Base-by-base conservation (phyloP, 1,140 invertebrate genomes). In the Linepithema humile region DNA sequence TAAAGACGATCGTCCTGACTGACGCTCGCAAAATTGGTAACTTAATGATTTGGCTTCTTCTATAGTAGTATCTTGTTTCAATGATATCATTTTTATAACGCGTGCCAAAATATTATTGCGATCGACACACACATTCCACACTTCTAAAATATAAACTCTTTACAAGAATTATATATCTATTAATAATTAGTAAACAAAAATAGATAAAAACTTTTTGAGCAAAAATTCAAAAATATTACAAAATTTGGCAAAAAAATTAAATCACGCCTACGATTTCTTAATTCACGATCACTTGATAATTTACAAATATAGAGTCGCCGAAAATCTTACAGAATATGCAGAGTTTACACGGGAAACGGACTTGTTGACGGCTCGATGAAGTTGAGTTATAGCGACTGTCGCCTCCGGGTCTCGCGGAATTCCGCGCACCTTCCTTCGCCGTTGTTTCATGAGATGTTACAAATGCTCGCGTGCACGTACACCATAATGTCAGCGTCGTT, bases 401-500 rank as follows among this genome's bases (percentile, higher is more conserved):
- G 89, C 89, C 87, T 82, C 82, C 75, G 85, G 90, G 75, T 82
- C 82, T 78, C 57, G 35, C 74, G 53, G 50, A 38, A 10, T 43
- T 9, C 10, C 35, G 29, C 32, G 72, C 29, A 9, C 86, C 64
- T 59, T 38, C 82, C 87, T 69, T 45, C 50, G 20, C 20, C 45
- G 35, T 85, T 74, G 40, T 64, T 80, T 74, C 82, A 32, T 43
- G 73, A 57, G 67, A 82, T 88, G 85, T 91, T 89, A 86, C 70
- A 88, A 91, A 91, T 62, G 90, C 85, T 92, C 88, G 91, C 89
- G 91, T 91, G 90, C 86, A 73, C 69, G 72, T 74, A 73, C 75
- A 73, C 73, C 77, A 84, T 90, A 88, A 91, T 85, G 78, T 84
- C 86, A 70, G 43, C 83, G 82, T 91, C 90, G 85, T 91, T 90